These are phyloP conservation scores for Drosophila birchii DNA, from an alignment of 2,888 invertebrate genomes.

Conservation along the genomic window DNA sequence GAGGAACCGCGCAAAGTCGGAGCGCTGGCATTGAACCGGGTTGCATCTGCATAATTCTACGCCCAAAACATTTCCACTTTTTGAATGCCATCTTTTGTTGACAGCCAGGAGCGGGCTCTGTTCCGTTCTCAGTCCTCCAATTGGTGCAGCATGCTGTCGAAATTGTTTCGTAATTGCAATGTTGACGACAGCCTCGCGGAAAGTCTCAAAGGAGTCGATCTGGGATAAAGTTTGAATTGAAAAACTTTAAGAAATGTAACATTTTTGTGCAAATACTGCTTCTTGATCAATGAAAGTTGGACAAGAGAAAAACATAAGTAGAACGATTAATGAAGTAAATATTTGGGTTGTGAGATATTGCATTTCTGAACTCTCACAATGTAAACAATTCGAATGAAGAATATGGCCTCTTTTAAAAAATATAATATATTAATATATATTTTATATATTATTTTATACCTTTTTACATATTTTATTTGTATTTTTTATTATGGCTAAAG, in stretches of 20 bases:
- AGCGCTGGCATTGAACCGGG: conserved; percentile 59
- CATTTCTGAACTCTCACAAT: background rate
- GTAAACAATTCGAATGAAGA: background rate
- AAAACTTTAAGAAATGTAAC: background rate
- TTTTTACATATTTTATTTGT: background rate
- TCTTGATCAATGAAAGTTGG: background rate
- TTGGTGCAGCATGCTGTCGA: conserved; percentile 73
- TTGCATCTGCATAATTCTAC: conserved; percentile 74
- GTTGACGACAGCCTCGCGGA: conserved; percentile 66
- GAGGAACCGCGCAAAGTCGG: conserved; percentile 1
- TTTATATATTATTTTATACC: background rate
- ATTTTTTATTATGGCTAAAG: background rate
- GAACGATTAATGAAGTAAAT: background rate
- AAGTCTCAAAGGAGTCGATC: conserved; percentile 8
- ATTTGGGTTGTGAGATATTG: background rate
- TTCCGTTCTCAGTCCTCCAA: conserved; percentile 58
- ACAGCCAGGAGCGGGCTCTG: conserved; percentile 53
- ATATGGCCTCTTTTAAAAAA: background rate
- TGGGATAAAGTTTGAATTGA: background rate
- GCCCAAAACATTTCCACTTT: conserved; percentile 72
- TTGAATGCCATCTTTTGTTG: conserved; percentile 64
- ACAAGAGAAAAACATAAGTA: background rate
- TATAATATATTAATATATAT: background rate
- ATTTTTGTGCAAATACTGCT: background rate
- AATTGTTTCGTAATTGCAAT: conserved; percentile 79